Conservation (phyloP, 2,888 invertebrate species). For the Drosophila quinaria region DNA sequence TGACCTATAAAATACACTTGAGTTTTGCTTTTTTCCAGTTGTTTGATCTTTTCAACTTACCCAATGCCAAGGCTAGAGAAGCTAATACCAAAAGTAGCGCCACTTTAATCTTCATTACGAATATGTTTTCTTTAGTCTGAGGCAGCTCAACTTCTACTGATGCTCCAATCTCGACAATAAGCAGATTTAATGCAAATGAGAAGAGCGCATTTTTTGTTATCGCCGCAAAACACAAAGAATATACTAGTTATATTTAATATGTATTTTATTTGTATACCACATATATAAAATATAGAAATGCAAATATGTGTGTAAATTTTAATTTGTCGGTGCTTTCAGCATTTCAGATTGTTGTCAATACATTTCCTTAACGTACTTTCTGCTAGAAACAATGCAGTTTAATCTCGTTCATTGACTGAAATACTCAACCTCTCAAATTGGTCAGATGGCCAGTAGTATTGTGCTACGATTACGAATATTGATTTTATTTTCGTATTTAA, state of each 20-base stretch:
- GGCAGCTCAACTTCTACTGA: slow-evolving; percentile 33
- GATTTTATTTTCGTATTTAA: not conserved
- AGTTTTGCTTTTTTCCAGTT: not conserved
- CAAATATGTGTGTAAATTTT: too few relatives aligned
- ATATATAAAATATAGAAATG: not conserved
- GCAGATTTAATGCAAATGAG: slow-evolving; percentile 1
- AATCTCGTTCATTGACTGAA: not conserved
- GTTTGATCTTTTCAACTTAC: slow-evolving; percentile 29
- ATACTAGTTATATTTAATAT: not conserved
- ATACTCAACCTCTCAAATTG: slow-evolving; percentile 17
- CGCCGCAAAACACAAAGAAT: not conserved
- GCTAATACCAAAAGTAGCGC: slow-evolving; percentile 21
- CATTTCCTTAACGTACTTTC: slow-evolving; percentile 18
- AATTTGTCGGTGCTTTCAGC: slow-evolving; percentile 22
- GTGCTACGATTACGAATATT: not conserved
- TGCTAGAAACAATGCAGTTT: slow-evolving; percentile 27
- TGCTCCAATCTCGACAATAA: not conserved
- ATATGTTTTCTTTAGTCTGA: not conserved
- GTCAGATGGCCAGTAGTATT: not conserved
- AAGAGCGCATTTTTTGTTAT: not conserved
- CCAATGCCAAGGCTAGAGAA: slow-evolving; percentile 26
- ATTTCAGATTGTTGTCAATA: slow-evolving; percentile 4
- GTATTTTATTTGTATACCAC: not conserved
- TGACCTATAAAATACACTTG: slow-evolving; percentile 22
- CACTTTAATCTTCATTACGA: slow-evolving; percentile 39